A percentile compares a stretch with the other conserved stretches of the same genome.
These are phyloP conservation scores for Eurypyga helias DNA, from an alignment of 2,113 vertebrate species.

Conservation along the genomic window DNA sequence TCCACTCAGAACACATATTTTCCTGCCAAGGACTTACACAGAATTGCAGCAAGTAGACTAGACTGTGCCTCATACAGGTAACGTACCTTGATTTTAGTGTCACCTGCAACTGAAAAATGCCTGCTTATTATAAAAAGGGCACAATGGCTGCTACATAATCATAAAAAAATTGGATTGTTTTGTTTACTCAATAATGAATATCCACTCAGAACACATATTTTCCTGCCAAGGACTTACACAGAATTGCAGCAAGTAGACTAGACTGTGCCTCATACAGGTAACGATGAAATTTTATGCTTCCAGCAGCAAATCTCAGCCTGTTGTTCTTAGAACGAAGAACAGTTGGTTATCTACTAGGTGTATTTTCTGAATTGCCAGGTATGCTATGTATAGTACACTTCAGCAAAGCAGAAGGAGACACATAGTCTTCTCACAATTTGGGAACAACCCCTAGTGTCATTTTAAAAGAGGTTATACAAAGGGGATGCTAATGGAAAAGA, in stretches of 20 bases:
- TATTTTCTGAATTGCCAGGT: not conserved
- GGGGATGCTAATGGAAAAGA: not conserved
- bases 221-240: not conserved
- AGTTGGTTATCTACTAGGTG: not conserved
- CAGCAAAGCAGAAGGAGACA: not conserved
- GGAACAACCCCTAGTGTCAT: not conserved
- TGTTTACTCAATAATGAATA: not conserved
- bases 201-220: not conserved
- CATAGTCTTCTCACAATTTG: not conserved
- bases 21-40: not conserved
- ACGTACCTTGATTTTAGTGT: too few relatives aligned
- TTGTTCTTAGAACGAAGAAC: not conserved
- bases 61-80: not conserved
- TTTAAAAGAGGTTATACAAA: not conserved
- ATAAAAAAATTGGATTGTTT: not conserved
- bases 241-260: not conserved
- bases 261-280: not conserved
- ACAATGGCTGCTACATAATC: not conserved
- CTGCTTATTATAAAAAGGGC: not conserved
- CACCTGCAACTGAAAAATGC: not conserved
- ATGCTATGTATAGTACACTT: not conserved
- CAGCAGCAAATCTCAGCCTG: not conserved
- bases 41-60: not conserved
- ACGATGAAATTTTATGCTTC: not conserved
- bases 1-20: not conserved